Conservation (phyloP, 2,888 invertebrate genomes). For the Anoncus sp. region DNA sequence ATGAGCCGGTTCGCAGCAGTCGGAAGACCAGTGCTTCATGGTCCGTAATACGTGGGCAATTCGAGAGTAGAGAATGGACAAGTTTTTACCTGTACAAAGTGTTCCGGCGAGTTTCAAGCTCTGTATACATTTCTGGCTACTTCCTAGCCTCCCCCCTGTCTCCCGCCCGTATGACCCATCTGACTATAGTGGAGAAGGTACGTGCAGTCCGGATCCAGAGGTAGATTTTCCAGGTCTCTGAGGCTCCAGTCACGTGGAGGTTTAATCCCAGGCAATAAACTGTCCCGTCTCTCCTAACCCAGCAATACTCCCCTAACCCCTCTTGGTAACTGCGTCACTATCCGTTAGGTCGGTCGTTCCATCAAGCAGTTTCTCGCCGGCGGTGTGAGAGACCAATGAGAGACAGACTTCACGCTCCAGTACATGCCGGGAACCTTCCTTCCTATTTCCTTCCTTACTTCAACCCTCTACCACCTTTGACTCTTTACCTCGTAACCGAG, state of each 20-base stretch:
- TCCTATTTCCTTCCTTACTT: conserved; percentile 40
- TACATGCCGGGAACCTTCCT: conserved; percentile 50
- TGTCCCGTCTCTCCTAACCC: conserved; percentile 68
- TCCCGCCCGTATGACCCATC: neutral
- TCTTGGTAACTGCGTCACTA: conserved; percentile 69
- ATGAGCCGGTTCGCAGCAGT: neutral
- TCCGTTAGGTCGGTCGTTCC: conserved; percentile 72
- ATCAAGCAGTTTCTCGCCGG: conserved; percentile 69
- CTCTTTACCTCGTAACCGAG: conserved; percentile 18
- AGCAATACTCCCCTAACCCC: conserved; percentile 47
- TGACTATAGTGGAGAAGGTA: conserved; percentile 19
- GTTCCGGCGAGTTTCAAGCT: conserved; percentile 1
- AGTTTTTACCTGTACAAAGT: conserved; percentile 18
- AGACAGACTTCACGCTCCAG: conserved; percentile 25
- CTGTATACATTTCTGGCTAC: conserved; percentile 35
- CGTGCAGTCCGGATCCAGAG: conserved; percentile 44
- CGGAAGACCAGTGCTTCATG: neutral
- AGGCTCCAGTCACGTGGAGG: conserved; percentile 75
- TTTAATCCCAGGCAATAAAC: conserved; percentile 78
- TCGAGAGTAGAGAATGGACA: neutral
- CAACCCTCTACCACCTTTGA: conserved; percentile 18
- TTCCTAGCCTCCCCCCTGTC: neutral
- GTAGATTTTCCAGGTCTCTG: conserved; percentile 57
- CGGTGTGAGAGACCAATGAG: conserved; percentile 46
- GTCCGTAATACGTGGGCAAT: conserved; percentile 7